These are phyloP conservation scores for Orius insidiosus DNA, from an alignment of 1,140 invertebrate species.

Conservation along the genomic window DNA sequence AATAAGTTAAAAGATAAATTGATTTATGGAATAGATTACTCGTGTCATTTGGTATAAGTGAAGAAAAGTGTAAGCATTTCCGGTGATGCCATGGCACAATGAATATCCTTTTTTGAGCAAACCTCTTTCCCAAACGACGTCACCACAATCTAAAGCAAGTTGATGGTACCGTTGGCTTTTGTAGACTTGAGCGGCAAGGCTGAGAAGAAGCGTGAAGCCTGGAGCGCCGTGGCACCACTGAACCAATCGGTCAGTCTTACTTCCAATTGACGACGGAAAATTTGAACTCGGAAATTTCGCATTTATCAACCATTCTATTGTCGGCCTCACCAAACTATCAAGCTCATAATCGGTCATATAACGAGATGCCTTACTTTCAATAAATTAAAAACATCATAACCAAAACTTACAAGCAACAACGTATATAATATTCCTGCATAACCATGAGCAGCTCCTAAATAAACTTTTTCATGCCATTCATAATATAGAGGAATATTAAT, in stretches of 20 bases:
- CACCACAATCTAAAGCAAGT: constrained; percentile 48
- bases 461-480: constrained; percentile 38
- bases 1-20: neutral
- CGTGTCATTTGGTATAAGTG: constrained; percentile 60
- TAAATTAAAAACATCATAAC: neutral
- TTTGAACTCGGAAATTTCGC: constrained; percentile 24
- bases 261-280: constrained; percentile 35
- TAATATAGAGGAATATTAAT: constrained; percentile 30
- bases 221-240: constrained; percentile 57
- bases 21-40: constrained; percentile 31
- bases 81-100: constrained; percentile 80
- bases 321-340: neutral
- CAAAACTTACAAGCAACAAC: constrained; percentile 29
- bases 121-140: constrained; percentile 70
- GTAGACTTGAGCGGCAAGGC: constrained; percentile 41
- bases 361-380: neutral
- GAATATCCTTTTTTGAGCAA: constrained; percentile 79
- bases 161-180: constrained; percentile 54
- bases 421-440: constrained; percentile 37
- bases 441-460: constrained; percentile 43
- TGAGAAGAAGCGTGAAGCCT: constrained; percentile 36
- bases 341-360: constrained; percentile 1
- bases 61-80: constrained; percentile 80
- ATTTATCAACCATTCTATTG: constrained; percentile 23
- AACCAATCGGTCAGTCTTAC: constrained; percentile 37